phyloP scores from a whole-genome alignment of 2,797 vertebrate species.

The Chloroceryle amazona region DNA sequence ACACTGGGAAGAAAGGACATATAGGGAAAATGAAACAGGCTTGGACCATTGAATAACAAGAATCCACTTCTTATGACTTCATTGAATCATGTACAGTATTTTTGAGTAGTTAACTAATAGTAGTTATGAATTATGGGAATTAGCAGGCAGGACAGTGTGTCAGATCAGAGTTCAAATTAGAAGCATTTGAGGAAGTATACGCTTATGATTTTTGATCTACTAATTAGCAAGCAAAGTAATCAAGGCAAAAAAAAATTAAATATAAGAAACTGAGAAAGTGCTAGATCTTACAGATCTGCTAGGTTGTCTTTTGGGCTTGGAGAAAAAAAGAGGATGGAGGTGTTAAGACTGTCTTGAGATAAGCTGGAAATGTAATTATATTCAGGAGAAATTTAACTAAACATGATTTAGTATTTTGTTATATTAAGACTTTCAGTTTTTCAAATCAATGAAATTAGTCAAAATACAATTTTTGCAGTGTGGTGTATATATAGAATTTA shows the following conservation, averaged over 20 bases:
- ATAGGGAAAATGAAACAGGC: neutral
- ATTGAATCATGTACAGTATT: neutral
- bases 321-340: neutral
- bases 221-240: neutral
- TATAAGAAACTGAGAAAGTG: neutral
- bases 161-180: neutral
- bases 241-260: neutral
- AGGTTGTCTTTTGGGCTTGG: neutral
- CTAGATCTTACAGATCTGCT: neutral
- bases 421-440: neutral
- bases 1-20: neutral
- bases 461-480: neutral
- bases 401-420: neutral
- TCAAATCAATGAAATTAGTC: neutral
- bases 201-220: neutral
- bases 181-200: neutral
- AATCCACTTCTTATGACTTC: neutral
- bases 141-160: neutral
- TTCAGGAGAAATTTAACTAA: neutral
- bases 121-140: neutral
- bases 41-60: neutral
- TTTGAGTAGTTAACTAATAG: neutral
- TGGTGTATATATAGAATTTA: neutral
- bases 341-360: neutral
- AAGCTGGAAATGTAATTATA: neutral